Conservation (phyloP, 2,113 vertebrate genomes). For the Manacus vitellinus region DNA sequence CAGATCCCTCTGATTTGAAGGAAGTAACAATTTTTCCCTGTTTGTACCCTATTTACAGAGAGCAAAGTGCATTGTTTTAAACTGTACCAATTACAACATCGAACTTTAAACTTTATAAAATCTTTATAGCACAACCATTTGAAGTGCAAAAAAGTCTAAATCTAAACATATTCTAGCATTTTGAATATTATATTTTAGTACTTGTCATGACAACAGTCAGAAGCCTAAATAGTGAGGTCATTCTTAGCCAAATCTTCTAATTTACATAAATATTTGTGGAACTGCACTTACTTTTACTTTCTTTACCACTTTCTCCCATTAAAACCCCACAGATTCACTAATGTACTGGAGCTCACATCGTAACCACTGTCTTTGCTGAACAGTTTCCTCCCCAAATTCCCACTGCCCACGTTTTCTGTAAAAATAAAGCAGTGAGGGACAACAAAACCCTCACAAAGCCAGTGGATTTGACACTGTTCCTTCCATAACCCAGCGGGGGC, state of each 20-base stretch:
- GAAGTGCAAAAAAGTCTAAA: not conserved
- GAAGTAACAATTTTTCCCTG: not conserved
- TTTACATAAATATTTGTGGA: not conserved
- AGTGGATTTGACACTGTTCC: not conserved
- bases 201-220: not conserved
- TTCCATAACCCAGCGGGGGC: not conserved
- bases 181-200: not conserved
- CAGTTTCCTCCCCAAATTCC: not conserved
- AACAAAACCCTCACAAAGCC: not conserved
- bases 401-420: not conserved
- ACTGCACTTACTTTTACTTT: not conserved
- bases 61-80: not conserved
- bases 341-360: not conserved
- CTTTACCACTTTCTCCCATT: not conserved
- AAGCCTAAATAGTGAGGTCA: not conserved
- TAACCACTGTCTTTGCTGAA: not conserved
- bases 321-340: not conserved
- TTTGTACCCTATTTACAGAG: not conserved
- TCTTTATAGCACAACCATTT: not conserved
- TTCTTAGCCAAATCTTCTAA: not conserved
- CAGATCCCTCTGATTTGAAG: not conserved
- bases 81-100: not conserved
- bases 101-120: not conserved
- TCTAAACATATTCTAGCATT: not conserved
- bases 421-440: slow-evolving; percentile 27